Base-by-base conservation (phyloP, 2,888 invertebrate genomes). In the Rambutsinella grinnellia region DNA sequence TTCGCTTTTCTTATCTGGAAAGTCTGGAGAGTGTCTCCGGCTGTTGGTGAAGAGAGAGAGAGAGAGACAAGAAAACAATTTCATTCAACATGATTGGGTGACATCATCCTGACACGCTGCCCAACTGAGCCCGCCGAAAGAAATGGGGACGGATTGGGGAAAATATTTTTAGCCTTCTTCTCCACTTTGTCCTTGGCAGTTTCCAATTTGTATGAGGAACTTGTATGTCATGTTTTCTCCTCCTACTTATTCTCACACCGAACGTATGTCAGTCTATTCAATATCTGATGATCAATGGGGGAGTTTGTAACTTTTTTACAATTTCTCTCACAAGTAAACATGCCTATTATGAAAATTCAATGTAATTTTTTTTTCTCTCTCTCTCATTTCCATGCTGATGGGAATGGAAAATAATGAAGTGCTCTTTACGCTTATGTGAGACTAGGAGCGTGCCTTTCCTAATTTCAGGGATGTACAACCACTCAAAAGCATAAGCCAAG, bases 71-170 rank as follows among this genome's bases (percentile, higher is more conserved):
- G 46, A 21, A 44, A 61, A 46, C 60, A 61, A 54, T 72, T 65
- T 65, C 71, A 72, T 72, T 72, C 57, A 58, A 49, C 53, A 70
- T 63, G 58, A 58, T 56, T 54, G 49, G 36, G 56, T 65, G 58
- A 72, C 71, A 63, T 72, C 44, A 46, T 47, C 51, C 49, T 72
- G 71, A 72, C 71, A 72, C 65, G 71, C 49, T 72, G 71, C 65
- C 71, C 71, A 72, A 72, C 71, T 72, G 71, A 72, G 71, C 71
- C 71, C 71, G n/a, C n/a, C n/a, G n/a, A n/a, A n/a, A n/a, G n/a
- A n/a, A n/a, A n/a, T n/a, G n/a, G n/a, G n/a, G n/a, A n/a, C n/a
- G n/a, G n/a, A n/a, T n/a, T n/a, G n/a, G n/a, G n/a, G n/a, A n/a
- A n/a, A n/a, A n/a, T n/a, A n/a, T n/a, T n/a, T n/a, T n/a, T n/a